Evolutionary conservation across 2,888 invertebrate genomes (phyloP), one percentile per base, ranked within the genome.

Genomic region (Tyria jacobaeae): DNA sequence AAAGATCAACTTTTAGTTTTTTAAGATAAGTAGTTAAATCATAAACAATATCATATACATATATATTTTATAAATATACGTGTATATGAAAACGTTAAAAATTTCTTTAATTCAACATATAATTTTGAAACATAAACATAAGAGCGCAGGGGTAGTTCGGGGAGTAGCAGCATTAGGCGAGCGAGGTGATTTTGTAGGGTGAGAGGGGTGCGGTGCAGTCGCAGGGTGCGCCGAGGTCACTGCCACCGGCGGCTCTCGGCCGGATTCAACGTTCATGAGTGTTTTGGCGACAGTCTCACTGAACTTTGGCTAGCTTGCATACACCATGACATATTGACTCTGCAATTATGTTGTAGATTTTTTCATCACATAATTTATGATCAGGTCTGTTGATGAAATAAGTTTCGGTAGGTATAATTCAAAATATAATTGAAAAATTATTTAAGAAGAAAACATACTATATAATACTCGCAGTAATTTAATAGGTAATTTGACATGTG

Each of bases 221-320:
- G 88, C 89, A 86, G 93, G 94, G 94, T 90, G 94, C 93, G 92
- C 91, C 90, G 94, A 91, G 95, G 95, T 95, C 95, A 95, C 95
- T 95, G 95, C 94, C 95, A 94, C 90, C 91, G 91, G 60, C 73
- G 87, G 89, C 90, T 89, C 89, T 89, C 89, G 91, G 89, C 89
- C 89, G 92, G 80, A 70, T 80, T 77, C 83, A 77, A 72, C 73
- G 81, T 76, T 81, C 80, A 76, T 82, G 73, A 88, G 83, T 89
- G 88, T 91, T 91, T 91, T 86, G 88, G 88, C 86, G 83, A 88
- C 87, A 81, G 85, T 82, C 84, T 83, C 85, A 84, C 84, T 86
- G 86, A 88, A 70, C 75, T 71, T 66, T 62, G 65, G 65, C 54
- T 58, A 49, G 49, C 55, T 58, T 51, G 64, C 63, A 60, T 67